Percentiles rank a stretch among this genome's conserved stretches.
These are phyloP conservation scores for Saxicola maurus DNA, from an alignment of 2,797 vertebrate genomes.

Conservation along the genomic window DNA sequence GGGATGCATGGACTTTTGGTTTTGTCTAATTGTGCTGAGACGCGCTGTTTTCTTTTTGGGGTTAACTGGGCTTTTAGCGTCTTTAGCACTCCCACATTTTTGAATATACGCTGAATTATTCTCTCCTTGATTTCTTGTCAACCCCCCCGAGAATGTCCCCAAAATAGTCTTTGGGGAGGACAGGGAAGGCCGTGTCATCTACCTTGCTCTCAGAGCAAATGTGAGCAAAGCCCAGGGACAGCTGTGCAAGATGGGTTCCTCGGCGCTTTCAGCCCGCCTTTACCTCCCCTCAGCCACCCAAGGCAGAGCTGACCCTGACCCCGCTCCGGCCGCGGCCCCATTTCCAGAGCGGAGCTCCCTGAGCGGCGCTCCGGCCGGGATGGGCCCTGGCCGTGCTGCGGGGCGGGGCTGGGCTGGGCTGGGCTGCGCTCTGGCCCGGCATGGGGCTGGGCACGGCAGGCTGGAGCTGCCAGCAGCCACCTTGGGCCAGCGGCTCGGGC, in stretches of 20 bases:
- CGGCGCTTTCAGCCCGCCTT: not conserved
- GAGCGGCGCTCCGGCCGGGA: fast-evolving
- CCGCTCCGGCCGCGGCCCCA: not conserved
- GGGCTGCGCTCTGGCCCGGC: not conserved
- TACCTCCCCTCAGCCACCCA: not conserved
- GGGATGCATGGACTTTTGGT: not conserved
- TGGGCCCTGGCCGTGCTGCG: fast-evolving
- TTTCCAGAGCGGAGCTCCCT: not conserved
- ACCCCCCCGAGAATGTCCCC: not conserved
- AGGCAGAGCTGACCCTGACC: not conserved
- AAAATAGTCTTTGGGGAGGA: not conserved
- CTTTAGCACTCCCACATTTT: conserved; percentile 48
- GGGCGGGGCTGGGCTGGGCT: fast-evolving
- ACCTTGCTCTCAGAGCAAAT: not conserved
- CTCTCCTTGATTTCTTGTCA: not conserved
- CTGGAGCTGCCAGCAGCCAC: not conserved
- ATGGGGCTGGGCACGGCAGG: not conserved
- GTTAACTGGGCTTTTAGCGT: not conserved
- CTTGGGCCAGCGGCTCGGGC: not conserved
- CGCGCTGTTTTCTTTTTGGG: not conserved
- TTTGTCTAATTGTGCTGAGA: not conserved
- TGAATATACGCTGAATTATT: not conserved
- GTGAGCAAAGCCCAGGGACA: not conserved
- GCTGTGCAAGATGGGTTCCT: not conserved
- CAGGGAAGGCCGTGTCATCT: not conserved